Evolutionary conservation across 1,140 invertebrate species (phyloP).

Genomic region (Venturia canescens): DNA sequence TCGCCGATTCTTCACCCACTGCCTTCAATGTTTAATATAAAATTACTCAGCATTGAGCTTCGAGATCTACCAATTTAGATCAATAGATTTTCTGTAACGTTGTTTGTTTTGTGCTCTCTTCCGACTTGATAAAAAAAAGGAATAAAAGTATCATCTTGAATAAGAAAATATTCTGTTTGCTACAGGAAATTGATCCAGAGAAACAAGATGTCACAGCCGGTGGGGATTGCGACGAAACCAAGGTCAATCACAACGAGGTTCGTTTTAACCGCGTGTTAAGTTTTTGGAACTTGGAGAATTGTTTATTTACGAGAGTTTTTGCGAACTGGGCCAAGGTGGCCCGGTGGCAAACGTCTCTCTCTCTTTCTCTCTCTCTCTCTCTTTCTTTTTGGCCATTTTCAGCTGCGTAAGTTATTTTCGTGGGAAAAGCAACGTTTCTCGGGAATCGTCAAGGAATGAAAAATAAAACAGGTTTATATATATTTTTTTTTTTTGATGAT

Average conservation of each 20-base stretch:
- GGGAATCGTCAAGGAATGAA: conserved; percentile 4
- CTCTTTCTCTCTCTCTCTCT: conserved; percentile 4
- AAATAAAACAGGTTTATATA: neutral
- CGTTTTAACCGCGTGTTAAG: conserved; percentile 57
- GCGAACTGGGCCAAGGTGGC: conserved; percentile 39
- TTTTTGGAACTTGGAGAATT: conserved; percentile 17
- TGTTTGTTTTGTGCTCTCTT: neutral
- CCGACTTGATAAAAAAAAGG: neutral
- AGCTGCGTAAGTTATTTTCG: conserved; percentile 36
- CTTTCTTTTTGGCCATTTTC: neutral
- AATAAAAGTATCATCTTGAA: neutral
- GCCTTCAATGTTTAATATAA: too few species aligned
- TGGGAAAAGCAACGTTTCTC: conserved; percentile 39
- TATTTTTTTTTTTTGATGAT: conserved; percentile 7
- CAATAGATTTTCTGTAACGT: too few species aligned
- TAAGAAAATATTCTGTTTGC: conserved; percentile 60
- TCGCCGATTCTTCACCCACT: too few species aligned
- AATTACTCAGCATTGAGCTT: too few species aligned
- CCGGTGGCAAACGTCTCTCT: neutral
- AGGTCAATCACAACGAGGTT: conserved; percentile 79
- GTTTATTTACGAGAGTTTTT: conserved; percentile 30
- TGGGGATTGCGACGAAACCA: conserved; percentile 77
- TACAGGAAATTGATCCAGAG: conserved; percentile 80
- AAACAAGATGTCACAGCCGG: conserved; percentile 76
- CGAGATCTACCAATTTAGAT: neutral